Base-by-base conservation (phyloP, 2,888 invertebrate genomes). In the Ichneumon xanthorius region DNA sequence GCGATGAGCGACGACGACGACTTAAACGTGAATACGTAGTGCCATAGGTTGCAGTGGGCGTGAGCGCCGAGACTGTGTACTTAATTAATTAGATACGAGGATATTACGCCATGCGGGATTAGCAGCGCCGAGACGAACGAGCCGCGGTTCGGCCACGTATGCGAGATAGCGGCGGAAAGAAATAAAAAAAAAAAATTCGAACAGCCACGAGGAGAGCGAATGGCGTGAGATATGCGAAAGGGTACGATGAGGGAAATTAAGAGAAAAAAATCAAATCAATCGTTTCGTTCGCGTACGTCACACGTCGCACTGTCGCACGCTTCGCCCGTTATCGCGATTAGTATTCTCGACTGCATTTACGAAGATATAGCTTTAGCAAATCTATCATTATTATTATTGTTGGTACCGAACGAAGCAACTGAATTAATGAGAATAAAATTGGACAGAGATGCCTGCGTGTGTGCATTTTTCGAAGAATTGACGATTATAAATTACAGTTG, bases 1-100 rank as follows among this genome's bases (percentile, higher is more conserved):
- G 76, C 75, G 75, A 80, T 58, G 72, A 85, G 81, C 73, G 79
- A 85, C 78, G 75, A 82, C 30, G 80, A 80, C 71, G 72, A 86
- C 70, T 90, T 89, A 88, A 87, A 92, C 92, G 93, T 93, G 93
- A 94, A 94, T 94, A 93, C 91, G 92, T 92, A 92, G 94, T 94
- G 94, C 94, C 94, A 94, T 94, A 94, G 92, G 90, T 91, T 90
- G 91, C 90, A 90, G 90, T 88, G 91, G 89, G 89, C 90, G 91
- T 89, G 79, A 79, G 88, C 90, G 91, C 90, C 90, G 91, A 90
- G 92, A 93, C 92, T 92, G 92, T 91, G 92, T 93, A 93, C 93
- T 94, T 94, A 93, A 93, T 90, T 92, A 92, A 90, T 90, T 91
- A 87, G 87, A 86, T 87, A 85, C 78, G 83, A 85, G 83, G 80